Evolutionary conservation across 1,140 invertebrate species (phyloP).

Genomic region (Heliconius melpomene): DNA sequence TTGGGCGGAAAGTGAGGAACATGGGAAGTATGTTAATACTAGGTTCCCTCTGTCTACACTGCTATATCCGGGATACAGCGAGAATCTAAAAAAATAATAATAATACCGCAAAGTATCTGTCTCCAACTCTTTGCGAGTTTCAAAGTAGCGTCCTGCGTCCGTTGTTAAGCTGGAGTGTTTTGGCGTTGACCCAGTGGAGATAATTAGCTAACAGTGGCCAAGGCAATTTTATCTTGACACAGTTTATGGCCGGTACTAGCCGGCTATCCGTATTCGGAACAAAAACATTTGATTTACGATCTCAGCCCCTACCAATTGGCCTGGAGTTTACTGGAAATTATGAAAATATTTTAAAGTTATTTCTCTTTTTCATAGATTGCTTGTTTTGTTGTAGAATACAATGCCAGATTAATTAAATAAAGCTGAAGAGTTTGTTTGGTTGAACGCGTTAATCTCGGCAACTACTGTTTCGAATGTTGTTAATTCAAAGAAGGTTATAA

Average conservation of each 20-base stretch:
- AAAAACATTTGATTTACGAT: slow-evolving; percentile 22
- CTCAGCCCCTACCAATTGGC: neutral
- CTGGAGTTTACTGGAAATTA: neutral
- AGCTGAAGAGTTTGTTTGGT: no score
- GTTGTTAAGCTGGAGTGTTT: slow-evolving; percentile 16
- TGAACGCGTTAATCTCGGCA: no score
- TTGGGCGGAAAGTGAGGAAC: no score
- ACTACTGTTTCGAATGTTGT: no score
- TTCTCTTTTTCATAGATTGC: neutral
- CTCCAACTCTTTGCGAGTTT: neutral
- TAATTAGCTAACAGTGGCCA: slow-evolving; percentile 21
- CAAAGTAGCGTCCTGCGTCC: slow-evolving; percentile 9
- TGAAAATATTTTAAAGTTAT: neutral
- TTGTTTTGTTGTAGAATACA: neutral
- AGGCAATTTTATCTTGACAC: slow-evolving; percentile 19
- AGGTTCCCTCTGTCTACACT: no score
- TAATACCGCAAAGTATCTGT: neutral
- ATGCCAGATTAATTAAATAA: no score
- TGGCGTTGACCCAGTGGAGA: slow-evolving; percentile 22
- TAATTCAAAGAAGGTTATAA: no score
- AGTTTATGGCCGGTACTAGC: slow-evolving; percentile 18
- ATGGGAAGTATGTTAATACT: no score
- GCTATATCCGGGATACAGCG: no score
- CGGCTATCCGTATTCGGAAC: slow-evolving; percentile 9
- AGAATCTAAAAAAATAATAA: no score